phyloP scores from a whole-genome alignment of 2,888 invertebrate species.

The Torymus texanus region DNA sequence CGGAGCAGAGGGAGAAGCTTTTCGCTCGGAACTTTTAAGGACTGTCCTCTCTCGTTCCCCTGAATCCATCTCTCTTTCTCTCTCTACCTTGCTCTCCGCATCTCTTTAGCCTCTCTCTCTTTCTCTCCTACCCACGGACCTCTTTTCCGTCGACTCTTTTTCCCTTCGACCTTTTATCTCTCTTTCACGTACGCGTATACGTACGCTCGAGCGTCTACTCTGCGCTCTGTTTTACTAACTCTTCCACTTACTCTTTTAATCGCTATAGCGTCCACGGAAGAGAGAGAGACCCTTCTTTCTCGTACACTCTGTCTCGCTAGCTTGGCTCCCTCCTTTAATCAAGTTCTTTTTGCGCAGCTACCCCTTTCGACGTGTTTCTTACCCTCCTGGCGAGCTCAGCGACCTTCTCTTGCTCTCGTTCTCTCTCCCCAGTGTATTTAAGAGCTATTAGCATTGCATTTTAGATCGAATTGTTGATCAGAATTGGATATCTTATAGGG shows the following conservation, averaged over 20 bases:
- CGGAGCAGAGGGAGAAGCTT: slow-evolving; percentile 61
- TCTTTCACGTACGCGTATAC: slow-evolving; percentile 20
- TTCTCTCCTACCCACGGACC: slow-evolving; percentile 50
- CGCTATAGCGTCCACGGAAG: neutral
- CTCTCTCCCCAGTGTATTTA: too few relatives aligned
- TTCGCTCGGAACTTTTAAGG: slow-evolving; percentile 71
- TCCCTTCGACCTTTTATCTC: slow-evolving; percentile 49
- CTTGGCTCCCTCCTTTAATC: neutral
- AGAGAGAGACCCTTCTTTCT: slow-evolving; percentile 40
- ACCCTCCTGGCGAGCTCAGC: too few relatives aligned
- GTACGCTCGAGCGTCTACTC: neutral
- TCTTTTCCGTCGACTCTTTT: slow-evolving; percentile 27
- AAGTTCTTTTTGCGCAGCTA: neutral
- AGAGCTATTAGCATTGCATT: too few relatives aligned
- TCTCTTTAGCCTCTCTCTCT: slow-evolving; percentile 29
- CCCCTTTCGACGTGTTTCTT: neutral
- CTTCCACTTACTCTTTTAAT: slow-evolving; percentile 41
- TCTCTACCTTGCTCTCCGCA: neutral
- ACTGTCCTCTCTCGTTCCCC: slow-evolving; percentile 65
- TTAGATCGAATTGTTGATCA: too few relatives aligned
- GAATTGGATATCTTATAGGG: too few relatives aligned
- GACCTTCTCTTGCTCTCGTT: too few relatives aligned
- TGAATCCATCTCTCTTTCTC: slow-evolving; percentile 27
- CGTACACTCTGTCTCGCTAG: slow-evolving; percentile 39
- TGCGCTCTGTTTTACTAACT: slow-evolving; percentile 28